phyloP scores from a whole-genome alignment of 2,113 vertebrate species.

The Myotis lucifugus region DNA sequence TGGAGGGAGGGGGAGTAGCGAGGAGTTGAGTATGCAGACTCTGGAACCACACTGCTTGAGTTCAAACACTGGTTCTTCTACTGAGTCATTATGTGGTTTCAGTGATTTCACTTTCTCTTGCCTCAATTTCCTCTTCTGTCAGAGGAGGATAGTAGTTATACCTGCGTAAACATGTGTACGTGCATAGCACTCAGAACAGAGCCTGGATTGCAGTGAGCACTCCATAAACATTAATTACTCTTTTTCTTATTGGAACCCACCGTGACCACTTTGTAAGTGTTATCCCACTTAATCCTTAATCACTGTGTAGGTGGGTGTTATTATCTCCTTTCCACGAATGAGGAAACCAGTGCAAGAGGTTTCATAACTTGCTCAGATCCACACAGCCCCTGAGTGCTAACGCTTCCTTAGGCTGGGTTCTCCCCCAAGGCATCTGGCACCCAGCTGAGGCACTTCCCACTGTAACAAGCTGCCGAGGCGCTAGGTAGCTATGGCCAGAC shows the following conservation, averaged over 20 bases:
- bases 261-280: not conserved
- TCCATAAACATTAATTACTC: not conserved
- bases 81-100: not conserved
- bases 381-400: not conserved
- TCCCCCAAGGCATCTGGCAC: no score
- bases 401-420: not conserved
- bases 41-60: not conserved
- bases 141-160: not conserved
- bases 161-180: not conserved
- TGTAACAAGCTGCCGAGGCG: rapidly evolving
- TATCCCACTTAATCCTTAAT: not conserved
- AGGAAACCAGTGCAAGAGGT: conserved; percentile 5
- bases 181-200: not conserved
- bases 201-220: not conserved
- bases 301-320: not conserved
- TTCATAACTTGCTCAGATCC: not conserved
- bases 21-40: not conserved
- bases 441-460: not conserved
- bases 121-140: conserved; percentile 16
- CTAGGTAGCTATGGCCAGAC: rapidly evolving
- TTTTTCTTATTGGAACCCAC: not conserved
- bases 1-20: not conserved
- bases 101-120: conserved; percentile 42
- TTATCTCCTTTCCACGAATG: not conserved
- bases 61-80: not conserved